phyloP scores from a whole-genome alignment of 1,140 invertebrate species.

The Sycobia sp. region DNA sequence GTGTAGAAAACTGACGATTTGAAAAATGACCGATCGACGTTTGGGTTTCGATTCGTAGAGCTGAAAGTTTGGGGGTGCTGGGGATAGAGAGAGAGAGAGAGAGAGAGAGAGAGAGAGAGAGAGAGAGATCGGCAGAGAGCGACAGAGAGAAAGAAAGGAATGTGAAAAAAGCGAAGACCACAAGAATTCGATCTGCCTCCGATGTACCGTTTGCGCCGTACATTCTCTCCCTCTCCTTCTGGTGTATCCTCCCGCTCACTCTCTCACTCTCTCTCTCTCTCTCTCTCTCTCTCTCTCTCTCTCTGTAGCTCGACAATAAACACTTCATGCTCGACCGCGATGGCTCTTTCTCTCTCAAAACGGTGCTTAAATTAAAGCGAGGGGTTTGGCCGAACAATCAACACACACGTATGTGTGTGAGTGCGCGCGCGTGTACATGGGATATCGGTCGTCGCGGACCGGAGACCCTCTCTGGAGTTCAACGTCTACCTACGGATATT shows the following conservation, averaged over 20 bases:
- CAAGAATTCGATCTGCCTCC: slow-evolving; percentile 33
- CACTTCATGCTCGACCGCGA: slow-evolving; percentile 32
- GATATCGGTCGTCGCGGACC: too few species aligned
- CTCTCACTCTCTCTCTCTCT: neutral
- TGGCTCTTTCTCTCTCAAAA: slow-evolving; percentile 24
- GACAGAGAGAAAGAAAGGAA: too few species aligned
- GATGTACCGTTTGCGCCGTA: slow-evolving; percentile 25
- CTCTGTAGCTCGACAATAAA: slow-evolving; percentile 23
- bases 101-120: too few species aligned
- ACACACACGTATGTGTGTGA: too few species aligned
- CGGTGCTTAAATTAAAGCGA: slow-evolving; percentile 33
- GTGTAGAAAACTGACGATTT: too few species aligned
- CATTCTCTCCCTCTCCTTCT: neutral
- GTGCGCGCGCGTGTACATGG: too few species aligned
- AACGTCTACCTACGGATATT: too few species aligned
- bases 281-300: neutral
- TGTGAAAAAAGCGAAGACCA: slow-evolving; percentile 23
- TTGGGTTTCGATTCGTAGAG: slow-evolving; percentile 1
- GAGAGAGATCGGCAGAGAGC: too few species aligned
- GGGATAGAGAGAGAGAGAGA: too few species aligned
- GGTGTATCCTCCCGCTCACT: neutral
- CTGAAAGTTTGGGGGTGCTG: neutral
- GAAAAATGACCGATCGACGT: slow-evolving; percentile 17
- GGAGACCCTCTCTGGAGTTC: too few species aligned
- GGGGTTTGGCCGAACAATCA: slow-evolving; percentile 35